A percentile compares a stretch with the other conserved stretches of the same genome.
Evolutionary conservation across 2,797 vertebrate genomes (phyloP).

Genomic region (Diplodus puntazzo): DNA sequence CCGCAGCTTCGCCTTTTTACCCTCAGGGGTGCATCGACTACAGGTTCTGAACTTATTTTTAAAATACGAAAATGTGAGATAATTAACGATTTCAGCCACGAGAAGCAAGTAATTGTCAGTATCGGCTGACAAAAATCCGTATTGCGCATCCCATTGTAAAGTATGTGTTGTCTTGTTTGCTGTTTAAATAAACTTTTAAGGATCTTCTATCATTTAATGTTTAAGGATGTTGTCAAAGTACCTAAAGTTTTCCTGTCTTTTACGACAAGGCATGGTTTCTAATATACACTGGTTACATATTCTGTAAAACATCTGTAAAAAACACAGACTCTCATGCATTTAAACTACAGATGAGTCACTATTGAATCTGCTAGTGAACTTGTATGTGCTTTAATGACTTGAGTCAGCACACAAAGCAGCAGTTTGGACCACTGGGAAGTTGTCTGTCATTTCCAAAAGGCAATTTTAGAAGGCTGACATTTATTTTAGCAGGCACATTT

Average conservation of each 20-base stretch:
- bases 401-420: neutral
- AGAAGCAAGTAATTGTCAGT: too few relatives aligned
- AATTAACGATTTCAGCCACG: too few relatives aligned
- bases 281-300: too few relatives aligned
- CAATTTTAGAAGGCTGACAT: neutral
- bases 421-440: neutral
- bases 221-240: neutral
- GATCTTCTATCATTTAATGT: neutral
- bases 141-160: too few relatives aligned
- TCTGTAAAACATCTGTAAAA: too few relatives aligned
- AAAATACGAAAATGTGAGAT: too few relatives aligned
- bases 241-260: neutral
- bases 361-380: neutral
- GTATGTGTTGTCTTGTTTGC: neutral
- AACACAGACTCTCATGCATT: neutral
- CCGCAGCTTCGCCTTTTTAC: too few relatives aligned
- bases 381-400: neutral
- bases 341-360: neutral
- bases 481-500: neutral
- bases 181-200: too few relatives aligned
- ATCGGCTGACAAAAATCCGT: too few relatives aligned
- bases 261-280: neutral
- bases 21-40: too few relatives aligned
- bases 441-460: neutral
- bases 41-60: too few relatives aligned